Base-by-base conservation (phyloP, 2,797 vertebrate genomes). In the Aldrovandia affinis region DNA sequence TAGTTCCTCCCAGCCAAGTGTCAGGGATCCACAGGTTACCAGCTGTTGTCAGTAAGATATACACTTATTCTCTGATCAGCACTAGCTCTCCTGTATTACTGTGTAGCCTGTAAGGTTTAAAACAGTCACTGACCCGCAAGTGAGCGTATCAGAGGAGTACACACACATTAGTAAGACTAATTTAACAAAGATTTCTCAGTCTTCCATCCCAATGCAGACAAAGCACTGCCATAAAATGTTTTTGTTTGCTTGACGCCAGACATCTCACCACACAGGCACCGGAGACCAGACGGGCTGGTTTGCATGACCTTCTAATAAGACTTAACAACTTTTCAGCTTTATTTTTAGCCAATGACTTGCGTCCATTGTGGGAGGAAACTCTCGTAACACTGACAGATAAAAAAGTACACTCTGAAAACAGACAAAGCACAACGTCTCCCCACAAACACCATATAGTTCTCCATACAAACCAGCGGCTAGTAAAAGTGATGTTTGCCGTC, bases 281-380 rank as follows among this genome's bases (percentile, higher is more conserved):
- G 63, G 22, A 68, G 65, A 84, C 52, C 52, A 75, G 54, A 82
- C 68, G n/a, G 42, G 39, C 80, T 61, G 84, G 59, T 50, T 77
- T 81, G 80, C 30, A n/a, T 54, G 61, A 80, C 30, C 42, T 77
- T 75, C 57, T 47, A 28, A 77, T 28, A 77, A 65, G 22, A 68
- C 44, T 84, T 78, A 84, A 77, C 33, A 81, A 12, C 33, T 52
- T 81, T n/a, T 65, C 61, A 80, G 33, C 78, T 68, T 52, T 78
- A 28, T 39, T 79, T 65, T 80, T 65, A 80, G 57, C 55, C 52
- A 36, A 59, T 44, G 44, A n/a, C 59, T 50, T 61, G 39, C 18
- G 22, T 52, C 47, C 14, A 9, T 52, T 55, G 77, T 54, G 61
- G 59, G 18, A 39, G 28, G 28, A 39, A 10, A n/a, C 59, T 1